These are phyloP conservation scores for Melanostigma gelatinosum DNA, from an alignment of 2,113 vertebrate species.

Conservation along the genomic window DNA sequence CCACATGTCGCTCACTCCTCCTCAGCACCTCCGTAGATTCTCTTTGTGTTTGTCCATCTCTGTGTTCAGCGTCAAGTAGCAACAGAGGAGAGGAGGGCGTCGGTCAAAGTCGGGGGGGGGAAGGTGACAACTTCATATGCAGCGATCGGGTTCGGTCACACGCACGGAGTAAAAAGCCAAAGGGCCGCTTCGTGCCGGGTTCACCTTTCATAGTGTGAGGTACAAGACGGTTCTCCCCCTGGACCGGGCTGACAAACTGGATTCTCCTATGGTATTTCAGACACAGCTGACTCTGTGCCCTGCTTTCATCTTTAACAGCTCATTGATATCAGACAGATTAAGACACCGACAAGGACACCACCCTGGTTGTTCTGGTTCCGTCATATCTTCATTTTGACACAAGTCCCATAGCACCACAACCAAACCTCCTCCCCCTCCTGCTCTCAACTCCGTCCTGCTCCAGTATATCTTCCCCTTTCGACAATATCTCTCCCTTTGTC, in stretches of 20 bases:
- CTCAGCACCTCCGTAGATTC: neutral
- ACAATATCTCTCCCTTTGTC: constrained; percentile 13
- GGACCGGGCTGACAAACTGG: constrained; percentile 31
- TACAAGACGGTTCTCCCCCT: constrained; percentile 5
- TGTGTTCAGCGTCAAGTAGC: neutral
- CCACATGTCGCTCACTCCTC: constrained; percentile 10
- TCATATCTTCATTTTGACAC: neutral
- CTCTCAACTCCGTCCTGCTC: neutral
- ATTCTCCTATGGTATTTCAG: constrained; percentile 42
- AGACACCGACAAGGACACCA: constrained; percentile 6
- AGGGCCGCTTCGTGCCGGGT: constrained; percentile 1
- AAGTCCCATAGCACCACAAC: neutral
- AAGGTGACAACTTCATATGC: constrained; percentile 39
- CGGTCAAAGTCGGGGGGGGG: constrained; percentile 14
- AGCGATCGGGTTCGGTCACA: constrained; percentile 47
- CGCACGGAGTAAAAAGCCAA: constrained; percentile 16
- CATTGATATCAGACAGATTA: constrained; percentile 17
- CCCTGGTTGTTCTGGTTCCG: neutral
- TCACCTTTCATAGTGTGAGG: constrained; percentile 52
- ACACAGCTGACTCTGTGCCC: constrained; percentile 32
- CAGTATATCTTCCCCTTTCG: neutral
- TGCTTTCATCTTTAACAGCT: constrained; percentile 13
- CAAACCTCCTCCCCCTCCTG: neutral
- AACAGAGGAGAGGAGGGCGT: constrained; percentile 15
- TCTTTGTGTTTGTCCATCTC: neutral